Evolutionary conservation across 2,797 vertebrate genomes (phyloP).

Genomic region (Ctenopoma kingsleyae): DNA sequence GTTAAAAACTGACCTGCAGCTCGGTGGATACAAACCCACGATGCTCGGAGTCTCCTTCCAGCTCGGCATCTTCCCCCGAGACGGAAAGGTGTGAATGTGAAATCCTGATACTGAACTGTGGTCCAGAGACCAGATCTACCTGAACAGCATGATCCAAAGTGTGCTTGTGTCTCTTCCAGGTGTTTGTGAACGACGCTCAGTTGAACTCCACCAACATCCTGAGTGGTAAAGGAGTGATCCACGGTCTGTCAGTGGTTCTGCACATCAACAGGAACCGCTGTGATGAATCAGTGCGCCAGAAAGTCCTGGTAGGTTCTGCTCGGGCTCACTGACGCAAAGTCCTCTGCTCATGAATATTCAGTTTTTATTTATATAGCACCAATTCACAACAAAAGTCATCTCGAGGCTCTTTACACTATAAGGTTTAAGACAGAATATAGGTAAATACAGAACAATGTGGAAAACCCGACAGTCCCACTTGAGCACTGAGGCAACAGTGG

Average conservation of each 20-base stretch:
- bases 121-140: not conserved
- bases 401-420: too few species aligned
- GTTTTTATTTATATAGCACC: too few species aligned
- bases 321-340: not conserved
- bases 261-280: conserved; percentile 92
- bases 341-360: not conserved
- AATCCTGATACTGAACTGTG: not conserved
- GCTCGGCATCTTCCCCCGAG: conserved; percentile 85
- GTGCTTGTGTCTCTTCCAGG: conserved; percentile 72
- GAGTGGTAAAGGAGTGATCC: conserved; percentile 91
- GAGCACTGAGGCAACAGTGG: too few species aligned
- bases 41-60: conserved; percentile 91
- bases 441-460: too few species aligned
- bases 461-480: too few species aligned
- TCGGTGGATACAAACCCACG: conserved; percentile 89
- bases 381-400: too few species aligned
- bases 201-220: conserved; percentile 87
- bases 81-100: conserved; percentile 77
- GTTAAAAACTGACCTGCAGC: conserved; percentile 85
- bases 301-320: conserved; percentile 49
- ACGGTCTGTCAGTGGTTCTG: conserved; percentile 89
- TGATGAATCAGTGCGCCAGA: conserved; percentile 69
- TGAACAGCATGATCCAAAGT: not conserved
- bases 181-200: conserved; percentile 89
- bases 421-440: too few species aligned